Conservation (phyloP, 2,113 vertebrate species). For the Sander lucioperca region DNA sequence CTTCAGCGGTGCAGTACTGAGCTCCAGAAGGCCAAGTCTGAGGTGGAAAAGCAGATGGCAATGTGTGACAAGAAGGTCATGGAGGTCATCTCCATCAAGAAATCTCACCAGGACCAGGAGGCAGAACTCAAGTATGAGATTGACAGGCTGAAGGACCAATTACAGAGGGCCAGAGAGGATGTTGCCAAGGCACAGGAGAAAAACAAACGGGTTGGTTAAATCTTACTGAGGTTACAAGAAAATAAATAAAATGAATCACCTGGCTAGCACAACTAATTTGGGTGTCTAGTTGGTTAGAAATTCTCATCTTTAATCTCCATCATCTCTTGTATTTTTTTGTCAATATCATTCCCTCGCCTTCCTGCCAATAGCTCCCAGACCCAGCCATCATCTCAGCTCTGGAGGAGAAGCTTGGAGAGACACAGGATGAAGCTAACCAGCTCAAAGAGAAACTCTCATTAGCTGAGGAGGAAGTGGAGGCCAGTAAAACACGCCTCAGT, state of each 20-base stretch:
- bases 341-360: background rate
- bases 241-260: background rate
- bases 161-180: constrained; percentile 84
- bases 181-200: constrained; percentile 82
- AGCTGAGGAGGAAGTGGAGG: constrained; percentile 85
- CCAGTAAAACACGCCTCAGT: constrained; percentile 83
- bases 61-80: constrained; percentile 84
- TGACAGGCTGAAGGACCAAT: constrained; percentile 82
- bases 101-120: constrained; percentile 85
- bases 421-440: constrained; percentile 80
- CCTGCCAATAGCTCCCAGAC: constrained; percentile 82
- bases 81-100: constrained; percentile 87
- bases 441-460: constrained; percentile 84
- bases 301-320: background rate
- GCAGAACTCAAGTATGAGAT: constrained; percentile 84
- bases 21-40: constrained; percentile 78
- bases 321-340: background rate
- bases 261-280: background rate
- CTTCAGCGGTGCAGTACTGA: constrained; percentile 78
- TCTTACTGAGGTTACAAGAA: background rate
- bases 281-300: background rate
- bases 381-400: constrained; percentile 84
- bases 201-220: constrained; percentile 75
- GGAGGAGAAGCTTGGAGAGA: constrained; percentile 83
- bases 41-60: constrained; percentile 81